Evolutionary conservation across 2,113 vertebrate genomes (phyloP), one percentile per base, ranked within the genome.

Genomic region (Sylvilagus bachmani): DNA sequence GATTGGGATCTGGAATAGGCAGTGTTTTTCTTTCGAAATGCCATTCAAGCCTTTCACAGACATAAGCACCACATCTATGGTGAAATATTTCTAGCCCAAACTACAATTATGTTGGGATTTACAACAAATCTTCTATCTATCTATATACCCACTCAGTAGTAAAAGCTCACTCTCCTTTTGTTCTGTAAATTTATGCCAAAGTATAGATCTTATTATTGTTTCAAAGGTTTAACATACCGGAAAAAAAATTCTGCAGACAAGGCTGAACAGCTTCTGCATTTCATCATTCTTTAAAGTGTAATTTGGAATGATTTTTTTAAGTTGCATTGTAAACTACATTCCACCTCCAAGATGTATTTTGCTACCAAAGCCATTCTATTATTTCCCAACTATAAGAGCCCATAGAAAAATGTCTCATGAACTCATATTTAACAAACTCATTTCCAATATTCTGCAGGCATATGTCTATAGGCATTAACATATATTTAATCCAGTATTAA

Each of bases 121-220:
- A 94, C 93, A 71, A 86, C 61, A 92, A 93, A 91, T 73, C 81
- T 53, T 78, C 66, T 66, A 80, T 62, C 73, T 89, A 91, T 77
- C 83, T 95, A 77, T 91, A 66, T 90, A 80, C 73, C 88, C 73
- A 71, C 58, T 81, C 61, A 83, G 70, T 89, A 83, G 84, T 83
- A 82, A 96, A 94, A 93, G 66, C 89, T 90, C 19, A 1, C 36
- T 77, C 61, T 96, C 64, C 61, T 95, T 97, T 96, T 92, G 64
- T 97, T 95, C 80, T 95, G 61, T 90, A 95, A 95, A 95, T 97
- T 93, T 97, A 96, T 96, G 86, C 62, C 83, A 89, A 96, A 77
- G 62, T 96, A 80, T 83, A 86, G 87, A 17, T 89, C 84, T 89
- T 80, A 31, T 94, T 96, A 94, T 96, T 93, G 80, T 27, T 44